A percentile compares a stretch with the other conserved stretches of the same genome.
These are phyloP conservation scores for Pandemis corylana DNA, from an alignment of 2,888 invertebrate species.

Conservation along the genomic window DNA sequence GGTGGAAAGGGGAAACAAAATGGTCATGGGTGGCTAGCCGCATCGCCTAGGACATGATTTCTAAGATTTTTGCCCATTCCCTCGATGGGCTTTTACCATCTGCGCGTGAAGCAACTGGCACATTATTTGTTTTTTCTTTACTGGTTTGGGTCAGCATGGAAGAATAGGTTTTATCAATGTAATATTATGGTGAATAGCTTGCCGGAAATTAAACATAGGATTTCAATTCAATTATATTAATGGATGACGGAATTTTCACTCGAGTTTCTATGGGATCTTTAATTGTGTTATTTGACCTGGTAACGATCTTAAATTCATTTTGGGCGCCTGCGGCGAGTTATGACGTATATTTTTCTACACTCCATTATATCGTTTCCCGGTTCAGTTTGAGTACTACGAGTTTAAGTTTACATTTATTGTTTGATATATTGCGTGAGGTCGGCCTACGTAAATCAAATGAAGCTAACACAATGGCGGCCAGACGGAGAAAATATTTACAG, in stretches of 20 bases:
- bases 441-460: conserved; percentile 30
- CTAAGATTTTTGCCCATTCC: no score
- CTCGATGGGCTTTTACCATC: no score
- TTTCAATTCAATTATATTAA: background rate
- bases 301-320: background rate
- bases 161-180: no score
- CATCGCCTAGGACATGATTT: no score
- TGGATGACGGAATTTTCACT: background rate
- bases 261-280: background rate
- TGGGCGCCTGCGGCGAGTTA: no score
- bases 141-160: no score
- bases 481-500: conserved; percentile 28
- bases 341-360: background rate
- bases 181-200: no score
- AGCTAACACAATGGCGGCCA: conserved; percentile 27
- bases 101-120: no score
- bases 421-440: conserved; percentile 30
- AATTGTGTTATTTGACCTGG: background rate
- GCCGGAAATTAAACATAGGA: no score
- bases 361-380: conserved; percentile 22
- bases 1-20: no score
- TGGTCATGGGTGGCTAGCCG: no score
- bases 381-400: conserved; percentile 13
- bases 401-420: conserved; percentile 30
- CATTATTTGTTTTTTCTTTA: no score